These are phyloP conservation scores for Caenorhabditis briggsae DNA, from an alignment of 1,140 invertebrate genomes.

Conservation along the genomic window DNA sequence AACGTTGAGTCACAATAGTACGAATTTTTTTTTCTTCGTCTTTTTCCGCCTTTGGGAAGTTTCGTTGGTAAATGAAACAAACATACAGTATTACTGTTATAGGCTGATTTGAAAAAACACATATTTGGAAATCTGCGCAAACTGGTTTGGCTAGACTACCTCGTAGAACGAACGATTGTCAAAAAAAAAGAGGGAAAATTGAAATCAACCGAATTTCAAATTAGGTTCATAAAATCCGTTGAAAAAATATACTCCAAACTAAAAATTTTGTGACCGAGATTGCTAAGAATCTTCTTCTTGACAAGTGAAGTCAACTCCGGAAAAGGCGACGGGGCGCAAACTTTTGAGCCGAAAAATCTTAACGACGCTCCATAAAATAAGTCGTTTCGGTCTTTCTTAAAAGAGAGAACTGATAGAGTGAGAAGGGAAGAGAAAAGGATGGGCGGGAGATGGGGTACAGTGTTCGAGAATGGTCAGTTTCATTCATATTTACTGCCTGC, in stretches of 20 bases:
- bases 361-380: constrained; percentile 46
- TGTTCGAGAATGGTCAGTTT: constrained; percentile 5
- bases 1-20: constrained; percentile 51
- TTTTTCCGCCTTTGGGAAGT: background rate
- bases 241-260: too few species aligned
- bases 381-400: constrained; percentile 40
- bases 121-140: too few species aligned
- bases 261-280: background rate
- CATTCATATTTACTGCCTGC: too few species aligned
- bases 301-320: constrained; percentile 13
- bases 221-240: constrained; percentile 44
- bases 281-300: constrained; percentile 38
- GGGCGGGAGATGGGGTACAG: background rate
- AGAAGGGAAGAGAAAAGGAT: too few species aligned
- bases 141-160: too few species aligned
- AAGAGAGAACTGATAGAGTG: constrained; percentile 34
- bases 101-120: too few species aligned
- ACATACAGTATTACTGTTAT: background rate
- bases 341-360: constrained; percentile 43
- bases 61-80: background rate
- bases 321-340: constrained; percentile 48
- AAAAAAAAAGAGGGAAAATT: background rate
- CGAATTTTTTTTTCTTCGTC: background rate
- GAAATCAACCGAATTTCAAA: background rate
- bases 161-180: background rate